Evolutionary conservation across 2,888 invertebrate genomes (phyloP).

Genomic region (Lithophane semibrunnea): DNA sequence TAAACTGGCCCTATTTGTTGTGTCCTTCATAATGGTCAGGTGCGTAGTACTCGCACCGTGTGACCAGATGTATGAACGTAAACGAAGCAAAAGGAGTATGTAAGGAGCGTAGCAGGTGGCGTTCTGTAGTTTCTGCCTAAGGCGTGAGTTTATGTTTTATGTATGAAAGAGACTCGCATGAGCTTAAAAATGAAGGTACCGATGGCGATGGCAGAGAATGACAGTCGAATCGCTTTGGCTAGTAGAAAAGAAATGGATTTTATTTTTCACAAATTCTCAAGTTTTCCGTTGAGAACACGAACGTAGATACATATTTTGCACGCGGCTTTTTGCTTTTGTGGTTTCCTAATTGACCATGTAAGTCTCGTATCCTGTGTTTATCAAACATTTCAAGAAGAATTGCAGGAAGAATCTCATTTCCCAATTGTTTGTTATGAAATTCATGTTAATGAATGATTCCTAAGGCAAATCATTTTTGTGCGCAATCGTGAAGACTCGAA

Average conservation of each 20-base stretch:
- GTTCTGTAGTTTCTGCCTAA: too few species aligned
- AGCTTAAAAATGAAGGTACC: slow-evolving; percentile 9
- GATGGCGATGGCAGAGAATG: neutral
- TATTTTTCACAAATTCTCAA: slow-evolving; percentile 6
- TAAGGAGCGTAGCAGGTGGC: too few species aligned
- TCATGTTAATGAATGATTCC: neutral
- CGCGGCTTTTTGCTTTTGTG: slow-evolving; percentile 13
- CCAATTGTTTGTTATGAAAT: neutral
- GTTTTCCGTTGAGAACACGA: neutral
- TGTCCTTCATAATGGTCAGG: slow-evolving; percentile 44
- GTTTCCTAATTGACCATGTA: neutral
- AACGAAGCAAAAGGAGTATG: too few species aligned
- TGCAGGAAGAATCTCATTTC: neutral
- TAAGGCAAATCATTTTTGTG: neutral
- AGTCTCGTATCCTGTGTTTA: slow-evolving; percentile 6
- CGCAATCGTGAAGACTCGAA: too few species aligned
- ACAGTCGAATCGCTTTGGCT: neutral
- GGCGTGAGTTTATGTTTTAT: too few species aligned
- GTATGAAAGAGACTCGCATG: neutral
- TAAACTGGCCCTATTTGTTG: slow-evolving; percentile 25
- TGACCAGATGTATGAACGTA: too few species aligned
- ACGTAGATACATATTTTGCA: neutral
- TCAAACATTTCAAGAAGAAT: neutral
- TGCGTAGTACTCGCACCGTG: neutral
- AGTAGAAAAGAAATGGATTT: neutral